Evolutionary conservation across 2,888 invertebrate genomes (phyloP), one percentile per base, ranked within the genome.

Genomic region (Graphium colonna): DNA sequence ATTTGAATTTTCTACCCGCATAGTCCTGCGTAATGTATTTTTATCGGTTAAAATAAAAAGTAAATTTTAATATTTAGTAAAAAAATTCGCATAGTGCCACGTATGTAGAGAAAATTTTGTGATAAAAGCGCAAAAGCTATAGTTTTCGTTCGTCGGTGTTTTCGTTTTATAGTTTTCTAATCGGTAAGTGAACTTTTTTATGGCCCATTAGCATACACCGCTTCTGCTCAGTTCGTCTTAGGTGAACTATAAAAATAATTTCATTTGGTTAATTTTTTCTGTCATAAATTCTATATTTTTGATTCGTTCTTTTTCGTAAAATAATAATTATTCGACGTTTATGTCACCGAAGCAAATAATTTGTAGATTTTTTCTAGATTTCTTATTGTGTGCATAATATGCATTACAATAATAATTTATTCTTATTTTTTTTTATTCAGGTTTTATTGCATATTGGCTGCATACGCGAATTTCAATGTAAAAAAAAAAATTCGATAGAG

Each of bases 1-100:
- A 71, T 81, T 83, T 77, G 70, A 74, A 77, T 75, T 73, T 78
- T 65, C 83, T 87, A 87, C 87, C 87, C 87, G 84, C 87, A 72
- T 57, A 79, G 78, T 71, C 82, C 78, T 80, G 78, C 70, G 71
- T 73, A 73, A 66, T 70, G 69, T 67, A 48, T 60, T 63, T 61
- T 64, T 65, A 70, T 67, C 58, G 57, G 65, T 66, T 67, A 71
- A 79, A 78, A 77, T 76, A 73, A 75, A 66, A 67, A 62, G 57
- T 55, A 63, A 65, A 55, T 56, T 39, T 60, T 43, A 33, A 31
- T 60, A 66, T 65, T 67, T 65, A 57, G 70, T 75, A 74, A 60
- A 63, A 61, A 69, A 69, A 65, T 60, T 59, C 56, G 43, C 28
- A 51, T 39, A 57, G 63, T 61, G 69, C 67, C 73, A 73, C 79